phyloP scores from a whole-genome alignment of 2,797 vertebrate species.

The Anguilla marmorata region DNA sequence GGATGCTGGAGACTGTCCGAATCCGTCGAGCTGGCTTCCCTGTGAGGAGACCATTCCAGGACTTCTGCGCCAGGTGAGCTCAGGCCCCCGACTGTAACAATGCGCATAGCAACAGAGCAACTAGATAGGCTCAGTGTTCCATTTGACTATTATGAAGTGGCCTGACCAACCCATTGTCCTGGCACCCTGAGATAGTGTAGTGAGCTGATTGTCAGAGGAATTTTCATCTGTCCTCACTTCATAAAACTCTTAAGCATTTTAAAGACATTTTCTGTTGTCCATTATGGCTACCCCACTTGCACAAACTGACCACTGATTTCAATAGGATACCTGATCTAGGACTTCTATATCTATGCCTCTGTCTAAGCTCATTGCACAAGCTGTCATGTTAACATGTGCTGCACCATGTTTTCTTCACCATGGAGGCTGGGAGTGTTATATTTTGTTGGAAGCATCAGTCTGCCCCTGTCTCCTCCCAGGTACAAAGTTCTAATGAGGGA shows the following conservation, averaged over 20 bases:
- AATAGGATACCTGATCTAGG: not conserved
- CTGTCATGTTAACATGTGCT: not conserved
- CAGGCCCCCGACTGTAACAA: not conserved
- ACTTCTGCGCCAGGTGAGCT: conserved; percentile 86
- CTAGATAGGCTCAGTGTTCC: not conserved
- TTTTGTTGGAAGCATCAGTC: not conserved
- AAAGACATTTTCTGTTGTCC: not conserved
- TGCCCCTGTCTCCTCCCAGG: conserved; percentile 58
- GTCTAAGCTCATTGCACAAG: not conserved
- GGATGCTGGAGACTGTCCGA: conserved; percentile 94
- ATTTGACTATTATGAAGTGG: not conserved
- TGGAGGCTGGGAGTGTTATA: not conserved
- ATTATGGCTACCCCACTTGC: not conserved
- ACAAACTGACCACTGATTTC: not conserved
- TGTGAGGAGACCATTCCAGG: conserved; percentile 83
- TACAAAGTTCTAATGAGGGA: conserved; percentile 87
- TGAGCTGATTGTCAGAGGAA: not conserved
- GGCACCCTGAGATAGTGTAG: not conserved
- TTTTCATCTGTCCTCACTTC: not conserved
- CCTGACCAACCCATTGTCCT: not conserved
- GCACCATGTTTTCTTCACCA: not conserved
- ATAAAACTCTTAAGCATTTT: not conserved
- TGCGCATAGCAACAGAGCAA: not conserved
- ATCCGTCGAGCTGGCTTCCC: conserved; percentile 92
- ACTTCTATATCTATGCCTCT: not conserved